Evolutionary conservation across 2,797 vertebrate species (phyloP).

Genomic region (Characodon lateralis): DNA sequence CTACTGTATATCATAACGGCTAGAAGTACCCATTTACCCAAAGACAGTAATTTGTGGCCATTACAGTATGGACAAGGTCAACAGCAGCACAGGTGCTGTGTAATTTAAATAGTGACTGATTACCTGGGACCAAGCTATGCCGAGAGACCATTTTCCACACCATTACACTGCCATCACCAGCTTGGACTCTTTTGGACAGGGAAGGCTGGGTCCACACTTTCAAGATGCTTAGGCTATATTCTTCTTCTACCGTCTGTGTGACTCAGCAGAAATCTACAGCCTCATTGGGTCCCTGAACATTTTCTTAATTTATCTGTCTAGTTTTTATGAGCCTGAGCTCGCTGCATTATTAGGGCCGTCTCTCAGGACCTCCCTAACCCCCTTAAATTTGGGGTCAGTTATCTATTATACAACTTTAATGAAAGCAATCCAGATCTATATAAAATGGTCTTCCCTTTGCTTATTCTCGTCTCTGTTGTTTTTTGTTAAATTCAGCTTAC

Average conservation of each 20-base stretch:
- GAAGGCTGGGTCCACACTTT: constrained; percentile 1
- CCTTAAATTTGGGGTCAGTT: background rate
- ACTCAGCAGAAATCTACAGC: constrained; percentile 3
- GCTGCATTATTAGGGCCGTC: background rate
- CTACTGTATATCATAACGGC: background rate
- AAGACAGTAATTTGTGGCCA: background rate
- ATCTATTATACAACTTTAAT: background rate
- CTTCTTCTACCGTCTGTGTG: background rate
- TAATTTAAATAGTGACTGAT: constrained; percentile 7
- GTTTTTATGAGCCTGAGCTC: background rate
- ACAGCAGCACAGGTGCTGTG: constrained; percentile 1
- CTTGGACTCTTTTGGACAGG: constrained; percentile 4
- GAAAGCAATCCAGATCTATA: background rate
- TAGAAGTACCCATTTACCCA: background rate
- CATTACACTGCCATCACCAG: constrained; percentile 13
- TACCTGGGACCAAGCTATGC: background rate
- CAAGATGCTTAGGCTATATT: constrained; percentile 2
- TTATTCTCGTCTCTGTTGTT: background rate
- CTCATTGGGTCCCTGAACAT: background rate
- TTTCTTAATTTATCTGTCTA: background rate
- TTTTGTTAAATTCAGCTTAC: background rate
- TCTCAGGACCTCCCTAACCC: background rate
- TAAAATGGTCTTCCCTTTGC: background rate
- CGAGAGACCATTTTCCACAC: constrained; percentile 16
- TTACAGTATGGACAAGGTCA: background rate